Conservation (phyloP, 2,888 invertebrate genomes). For the Melinopterus prodromus region DNA sequence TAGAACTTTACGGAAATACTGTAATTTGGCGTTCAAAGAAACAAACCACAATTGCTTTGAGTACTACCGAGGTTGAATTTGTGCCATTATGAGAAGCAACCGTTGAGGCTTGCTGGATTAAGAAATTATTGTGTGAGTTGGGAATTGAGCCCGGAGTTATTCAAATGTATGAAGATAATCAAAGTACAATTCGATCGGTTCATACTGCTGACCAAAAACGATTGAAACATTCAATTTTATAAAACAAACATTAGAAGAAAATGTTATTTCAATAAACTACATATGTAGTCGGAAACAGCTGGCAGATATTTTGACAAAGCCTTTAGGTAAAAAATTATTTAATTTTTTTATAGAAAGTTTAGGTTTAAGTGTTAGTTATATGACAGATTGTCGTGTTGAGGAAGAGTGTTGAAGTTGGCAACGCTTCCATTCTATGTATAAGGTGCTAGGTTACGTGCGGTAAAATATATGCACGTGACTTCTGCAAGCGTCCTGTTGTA, state of each 20-base stretch:
- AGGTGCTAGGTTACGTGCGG: background rate
- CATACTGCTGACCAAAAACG: conserved; percentile 38
- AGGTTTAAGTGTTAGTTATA: conserved; percentile 7
- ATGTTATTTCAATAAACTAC: conserved; percentile 25
- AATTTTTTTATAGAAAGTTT: background rate
- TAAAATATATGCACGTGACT: too few relatives aligned
- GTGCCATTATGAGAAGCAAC: conserved; percentile 37
- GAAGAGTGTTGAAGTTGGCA: conserved; percentile 21
- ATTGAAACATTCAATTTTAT: conserved; percentile 30
- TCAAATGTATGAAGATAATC: conserved; percentile 38
- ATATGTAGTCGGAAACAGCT: conserved; percentile 11
- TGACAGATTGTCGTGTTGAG: conserved; percentile 12
- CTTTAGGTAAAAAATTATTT: conserved; percentile 16
- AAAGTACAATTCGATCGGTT: conserved; percentile 32
- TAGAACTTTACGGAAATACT: conserved; percentile 36
- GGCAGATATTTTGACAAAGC: conserved; percentile 26
- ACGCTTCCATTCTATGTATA: conserved; percentile 7
- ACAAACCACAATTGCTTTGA: conserved; percentile 39
- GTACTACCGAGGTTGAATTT: conserved; percentile 40
- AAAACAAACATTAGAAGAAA: conserved; percentile 24
- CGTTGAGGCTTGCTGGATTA: conserved; percentile 39
- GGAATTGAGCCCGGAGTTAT: conserved; percentile 26
- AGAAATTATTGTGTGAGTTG: conserved; percentile 37
- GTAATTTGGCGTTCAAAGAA: conserved; percentile 39
- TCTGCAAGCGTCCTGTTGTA: background rate